Evolutionary conservation across 2,888 invertebrate species (phyloP).

Genomic region (Drosophila cognata): DNA sequence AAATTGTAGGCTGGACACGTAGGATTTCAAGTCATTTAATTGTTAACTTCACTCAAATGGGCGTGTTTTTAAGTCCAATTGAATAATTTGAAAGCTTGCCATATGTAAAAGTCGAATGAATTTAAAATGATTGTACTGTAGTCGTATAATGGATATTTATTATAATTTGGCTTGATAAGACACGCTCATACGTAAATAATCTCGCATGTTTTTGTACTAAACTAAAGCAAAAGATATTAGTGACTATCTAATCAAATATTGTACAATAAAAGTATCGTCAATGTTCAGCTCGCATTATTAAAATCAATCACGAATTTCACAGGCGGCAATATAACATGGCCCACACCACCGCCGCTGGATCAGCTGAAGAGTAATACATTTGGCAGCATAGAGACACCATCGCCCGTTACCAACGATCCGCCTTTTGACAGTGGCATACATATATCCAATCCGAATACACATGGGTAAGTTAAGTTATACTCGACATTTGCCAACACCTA

Average conservation of each 20-base stretch:
- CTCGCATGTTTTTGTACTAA: constrained; percentile 68
- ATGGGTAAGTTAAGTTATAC: constrained; percentile 76
- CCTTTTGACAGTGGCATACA: constrained; percentile 80
- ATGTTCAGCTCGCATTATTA: not conserved
- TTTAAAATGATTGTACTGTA: not conserved
- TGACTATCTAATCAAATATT: constrained; percentile 44
- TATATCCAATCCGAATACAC: constrained; percentile 84
- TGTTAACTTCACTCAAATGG: constrained; percentile 14
- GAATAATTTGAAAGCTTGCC: not conserved
- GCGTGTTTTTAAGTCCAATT: constrained; percentile 22
- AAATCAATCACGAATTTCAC: constrained; percentile 20
- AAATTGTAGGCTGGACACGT: constrained; percentile 51
- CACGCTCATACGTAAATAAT: constrained; percentile 32
- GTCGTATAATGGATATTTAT: not conserved
- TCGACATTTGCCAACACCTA: not conserved
- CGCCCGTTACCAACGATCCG: constrained; percentile 84
- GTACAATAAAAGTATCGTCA: constrained; percentile 44
- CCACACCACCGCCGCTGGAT: constrained; percentile 83
- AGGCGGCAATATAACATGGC: constrained; percentile 84
- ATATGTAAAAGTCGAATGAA: not conserved
- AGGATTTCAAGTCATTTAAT: constrained; percentile 45
- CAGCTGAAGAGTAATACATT: constrained; percentile 84
- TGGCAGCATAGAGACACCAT: constrained; percentile 84
- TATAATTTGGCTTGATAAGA: constrained; percentile 16
- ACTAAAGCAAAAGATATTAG: constrained; percentile 51